These are phyloP conservation scores for Drosophila pandora DNA, from an alignment of 1,140 invertebrate genomes.

Conservation along the genomic window DNA sequence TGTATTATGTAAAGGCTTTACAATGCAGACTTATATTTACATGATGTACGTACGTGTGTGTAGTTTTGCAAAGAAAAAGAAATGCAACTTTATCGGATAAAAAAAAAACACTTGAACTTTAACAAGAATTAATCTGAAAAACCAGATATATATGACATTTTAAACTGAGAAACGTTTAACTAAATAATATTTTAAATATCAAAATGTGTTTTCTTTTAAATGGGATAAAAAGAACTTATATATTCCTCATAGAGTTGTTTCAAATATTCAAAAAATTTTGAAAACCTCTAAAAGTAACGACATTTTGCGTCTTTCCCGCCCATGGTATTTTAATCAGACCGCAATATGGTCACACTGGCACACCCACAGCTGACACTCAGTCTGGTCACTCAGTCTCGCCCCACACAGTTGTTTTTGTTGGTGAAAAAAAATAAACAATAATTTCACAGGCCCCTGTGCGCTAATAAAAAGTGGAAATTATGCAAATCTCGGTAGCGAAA, in stretches of 20 bases:
- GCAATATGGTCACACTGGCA: conserved; percentile 5
- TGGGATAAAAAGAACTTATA: not conserved
- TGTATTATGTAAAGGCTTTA: conserved; percentile 43
- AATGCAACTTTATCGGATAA: conserved; percentile 14
- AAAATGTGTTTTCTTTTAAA: conserved; percentile 13
- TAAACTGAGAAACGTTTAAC: conserved; percentile 38
- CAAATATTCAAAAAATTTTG: not conserved
- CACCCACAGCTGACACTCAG: conserved; percentile 32
- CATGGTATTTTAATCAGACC: not conserved
- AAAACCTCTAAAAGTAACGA: not conserved
- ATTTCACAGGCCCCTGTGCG: conserved; percentile 27
- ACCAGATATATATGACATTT: conserved; percentile 34
- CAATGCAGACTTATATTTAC: conserved; percentile 52
- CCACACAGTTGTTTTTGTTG: conserved; percentile 27
- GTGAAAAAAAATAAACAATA: conserved; percentile 39
- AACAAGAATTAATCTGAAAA: conserved; percentile 36
- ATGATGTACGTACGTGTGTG: conserved; percentile 39
- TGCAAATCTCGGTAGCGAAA: conserved; percentile 39
- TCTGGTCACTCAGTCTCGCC: conserved; percentile 32
- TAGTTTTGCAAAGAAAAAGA: conserved; percentile 46
- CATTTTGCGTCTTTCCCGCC: not conserved
- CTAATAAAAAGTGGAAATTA: conserved; percentile 27
- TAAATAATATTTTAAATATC: conserved; percentile 53
- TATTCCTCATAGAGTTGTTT: too few species aligned
- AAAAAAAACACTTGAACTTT: conserved; percentile 27